Base-by-base conservation (phyloP, 2,797 vertebrate genomes). In the Hypotaenidia philippensis region DNA sequence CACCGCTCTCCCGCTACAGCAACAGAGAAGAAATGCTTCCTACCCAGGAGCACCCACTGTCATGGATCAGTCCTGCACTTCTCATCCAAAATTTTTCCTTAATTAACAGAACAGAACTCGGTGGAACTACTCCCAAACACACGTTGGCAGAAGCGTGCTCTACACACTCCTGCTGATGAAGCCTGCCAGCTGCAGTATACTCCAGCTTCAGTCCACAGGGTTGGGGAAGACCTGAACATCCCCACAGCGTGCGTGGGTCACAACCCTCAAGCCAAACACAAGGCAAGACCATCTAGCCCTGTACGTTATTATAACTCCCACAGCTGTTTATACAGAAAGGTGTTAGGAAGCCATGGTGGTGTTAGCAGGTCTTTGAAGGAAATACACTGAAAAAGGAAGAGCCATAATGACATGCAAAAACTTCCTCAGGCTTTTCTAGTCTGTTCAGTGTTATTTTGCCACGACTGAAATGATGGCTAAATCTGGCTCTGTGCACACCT, bases 161-260 rank as follows among this genome's bases (percentile, higher is more conserved):
- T 36, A 12, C 34, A 13, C 8, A 27, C 11, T 60, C 53, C 32
- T 63, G 75, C 34, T 40, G 44, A 56, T 17, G 53, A 52, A 70
- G 44, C 5, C 38, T 40, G 38, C 15, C 57, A 59, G 38, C 41
- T 64, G 56, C n/a, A 13, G 26, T 7, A 14, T 5, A 18, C 23
- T n/a, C 59, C 57, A 34, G 36, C 41, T 84, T 36, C 66, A 76
- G 40, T n/a, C 56, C 27, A 25, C 0, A 1, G 8, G 11, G 17
- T 11, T 32, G 64, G 57, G 44, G 61, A 86, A 76, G 26, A 47
- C 57, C 29, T 55, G 8, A 56, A 66, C 13, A 9, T 32, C 22
- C 5, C 74, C 65, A 66, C 2, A 78, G 34, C 0, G 0, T 8
- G 21, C 0, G 0, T 9, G 21, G 49, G 23, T 49, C 34, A 77